Conservation (phyloP, 2,113 vertebrate species). For the Equus przewalskii region DNA sequence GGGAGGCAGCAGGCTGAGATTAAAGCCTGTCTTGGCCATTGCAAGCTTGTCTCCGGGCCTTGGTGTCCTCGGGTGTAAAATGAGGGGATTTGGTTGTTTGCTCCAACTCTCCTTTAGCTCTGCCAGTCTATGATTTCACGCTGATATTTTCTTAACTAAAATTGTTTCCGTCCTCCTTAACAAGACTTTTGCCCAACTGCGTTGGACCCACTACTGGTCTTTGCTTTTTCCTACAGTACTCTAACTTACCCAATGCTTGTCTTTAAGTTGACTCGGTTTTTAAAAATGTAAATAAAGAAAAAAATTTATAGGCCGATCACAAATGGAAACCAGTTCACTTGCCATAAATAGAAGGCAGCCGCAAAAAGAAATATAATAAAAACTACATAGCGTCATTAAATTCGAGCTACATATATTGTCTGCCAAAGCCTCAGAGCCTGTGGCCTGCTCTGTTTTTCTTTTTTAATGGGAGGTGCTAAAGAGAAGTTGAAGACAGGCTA, state of each 20-base stretch:
- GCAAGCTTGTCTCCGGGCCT: neutral
- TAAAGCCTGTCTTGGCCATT: neutral
- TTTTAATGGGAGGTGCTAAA: neutral
- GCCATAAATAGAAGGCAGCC: conserved; percentile 12
- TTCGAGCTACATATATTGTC: neutral
- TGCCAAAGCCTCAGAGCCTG: neutral
- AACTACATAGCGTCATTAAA: neutral
- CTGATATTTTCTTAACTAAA: conserved; percentile 11
- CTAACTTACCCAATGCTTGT: neutral
- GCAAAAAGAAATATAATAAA: conserved; percentile 44
- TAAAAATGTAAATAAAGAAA: conserved; percentile 12
- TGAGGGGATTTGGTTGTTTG: neutral
- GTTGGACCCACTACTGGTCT: neutral
- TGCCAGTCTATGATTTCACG: neutral
- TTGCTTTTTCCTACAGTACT: neutral
- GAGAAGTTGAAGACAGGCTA: neutral
- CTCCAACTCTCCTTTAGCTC: no score
- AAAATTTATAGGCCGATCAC: neutral
- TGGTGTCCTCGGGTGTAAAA: neutral
- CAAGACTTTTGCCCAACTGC: neutral
- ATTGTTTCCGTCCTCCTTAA: neutral
- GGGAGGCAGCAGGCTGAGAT: neutral
- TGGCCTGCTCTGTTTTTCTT: neutral
- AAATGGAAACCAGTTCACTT: conserved; percentile 6
- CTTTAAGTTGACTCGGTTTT: neutral